Percentiles rank a stretch among this genome's conserved stretches.
These are phyloP conservation scores for Mylabris phalerata DNA, from an alignment of 1,140 invertebrate genomes.

Conservation along the genomic window DNA sequence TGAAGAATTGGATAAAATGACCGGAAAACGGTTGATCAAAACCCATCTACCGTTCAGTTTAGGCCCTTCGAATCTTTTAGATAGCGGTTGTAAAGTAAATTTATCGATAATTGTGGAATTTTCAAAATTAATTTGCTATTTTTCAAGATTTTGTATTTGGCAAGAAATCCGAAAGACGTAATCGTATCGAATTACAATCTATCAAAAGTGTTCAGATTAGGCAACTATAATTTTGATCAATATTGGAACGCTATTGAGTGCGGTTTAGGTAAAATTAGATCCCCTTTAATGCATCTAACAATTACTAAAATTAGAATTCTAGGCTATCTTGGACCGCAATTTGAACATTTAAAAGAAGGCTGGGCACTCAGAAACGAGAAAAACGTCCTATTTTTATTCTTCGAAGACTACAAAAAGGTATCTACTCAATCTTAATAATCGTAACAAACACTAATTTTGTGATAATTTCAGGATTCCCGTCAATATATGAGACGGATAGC, in stretches of 20 bases:
- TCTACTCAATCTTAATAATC: background rate
- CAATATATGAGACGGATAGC: conserved; percentile 46
- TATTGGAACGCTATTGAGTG: background rate
- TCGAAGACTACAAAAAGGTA: conserved; percentile 58
- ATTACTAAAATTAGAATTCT: background rate
- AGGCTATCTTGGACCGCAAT: conserved; percentile 46
- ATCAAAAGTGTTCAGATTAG: conserved; percentile 52
- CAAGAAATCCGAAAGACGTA: conserved; percentile 70
- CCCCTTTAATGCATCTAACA: background rate
- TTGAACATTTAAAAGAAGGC: conserved; percentile 66
- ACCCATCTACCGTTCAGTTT: conserved; percentile 63
- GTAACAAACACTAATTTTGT: background rate
- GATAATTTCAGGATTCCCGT: background rate
- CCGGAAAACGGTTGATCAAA: conserved; percentile 49
- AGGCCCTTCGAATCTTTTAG: conserved; percentile 55
- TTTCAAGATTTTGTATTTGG: conserved; percentile 64
- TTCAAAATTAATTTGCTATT: conserved; percentile 13
- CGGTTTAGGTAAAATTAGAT: background rate
- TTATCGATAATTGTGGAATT: conserved; percentile 17
- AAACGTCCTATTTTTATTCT: conserved; percentile 69
- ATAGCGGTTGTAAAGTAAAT: conserved; percentile 51
- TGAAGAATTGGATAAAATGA: background rate
- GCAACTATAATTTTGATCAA: background rate
- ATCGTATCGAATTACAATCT: conserved; percentile 69
- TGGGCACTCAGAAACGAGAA: conserved; percentile 54